These are phyloP conservation scores for Troides oblongomaculatus DNA, from an alignment of 2,888 invertebrate species.

Conservation along the genomic window DNA sequence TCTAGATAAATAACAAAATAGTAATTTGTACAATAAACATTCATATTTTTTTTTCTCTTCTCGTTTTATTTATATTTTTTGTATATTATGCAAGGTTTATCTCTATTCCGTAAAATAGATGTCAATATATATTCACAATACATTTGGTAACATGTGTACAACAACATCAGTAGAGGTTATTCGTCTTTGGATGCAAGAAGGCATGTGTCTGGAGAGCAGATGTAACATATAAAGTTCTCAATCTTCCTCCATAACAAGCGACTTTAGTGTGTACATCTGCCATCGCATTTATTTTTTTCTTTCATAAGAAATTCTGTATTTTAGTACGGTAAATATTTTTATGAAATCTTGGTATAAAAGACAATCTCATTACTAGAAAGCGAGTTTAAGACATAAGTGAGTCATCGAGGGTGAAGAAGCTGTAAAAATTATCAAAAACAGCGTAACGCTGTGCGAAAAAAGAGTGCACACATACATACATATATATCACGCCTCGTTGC, in stretches of 20 bases:
- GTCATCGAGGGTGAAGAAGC: no score
- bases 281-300: neutral
- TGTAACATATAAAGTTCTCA: constrained; percentile 11
- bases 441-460: no score
- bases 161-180: constrained; percentile 1
- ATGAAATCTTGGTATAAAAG: no score
- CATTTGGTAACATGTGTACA: neutral
- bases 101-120: neutral
- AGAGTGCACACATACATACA: no score
- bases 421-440: no score
- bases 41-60: neutral
- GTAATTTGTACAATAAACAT: no score
- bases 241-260: constrained; percentile 2
- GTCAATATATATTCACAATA: constrained; percentile 2
- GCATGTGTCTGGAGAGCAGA: neutral
- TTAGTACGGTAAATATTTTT: no score
- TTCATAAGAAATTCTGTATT: no score
- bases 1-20: no score
- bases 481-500: no score
- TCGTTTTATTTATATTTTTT: neutral
- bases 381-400: no score
- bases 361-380: no score
- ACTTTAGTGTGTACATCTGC: neutral
- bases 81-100: neutral
- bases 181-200: constrained; percentile 10